Conservation (phyloP, 2,797 vertebrate species). For the Cyprinella venusta region DNA sequence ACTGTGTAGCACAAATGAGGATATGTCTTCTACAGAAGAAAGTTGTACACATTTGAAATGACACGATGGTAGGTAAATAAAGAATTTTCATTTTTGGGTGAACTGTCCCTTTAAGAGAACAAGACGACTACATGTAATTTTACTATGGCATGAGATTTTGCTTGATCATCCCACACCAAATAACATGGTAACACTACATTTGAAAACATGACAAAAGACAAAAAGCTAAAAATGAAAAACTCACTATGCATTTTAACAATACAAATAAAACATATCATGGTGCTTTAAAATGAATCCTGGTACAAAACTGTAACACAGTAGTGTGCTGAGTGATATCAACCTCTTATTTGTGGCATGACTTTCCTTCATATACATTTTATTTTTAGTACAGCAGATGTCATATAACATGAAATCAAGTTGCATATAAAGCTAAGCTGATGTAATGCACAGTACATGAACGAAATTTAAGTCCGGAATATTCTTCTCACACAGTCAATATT, state of each 20-base stretch:
- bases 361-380: not conserved
- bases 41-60: not conserved
- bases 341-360: not conserved
- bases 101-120: not conserved
- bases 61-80: not conserved
- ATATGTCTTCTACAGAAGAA: not conserved
- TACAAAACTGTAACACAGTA: not conserved
- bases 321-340: not conserved
- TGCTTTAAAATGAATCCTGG: not conserved
- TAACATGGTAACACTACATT: not conserved
- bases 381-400: slow-evolving; percentile 19
- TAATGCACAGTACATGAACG: not conserved
- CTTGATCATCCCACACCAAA: not conserved
- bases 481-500: slow-evolving; percentile 20
- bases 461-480: slow-evolving; percentile 7
- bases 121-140: not conserved
- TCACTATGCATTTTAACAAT: not conserved
- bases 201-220: not conserved
- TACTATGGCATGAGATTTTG: not conserved
- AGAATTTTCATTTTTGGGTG: not conserved
- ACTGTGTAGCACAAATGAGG: not conserved
- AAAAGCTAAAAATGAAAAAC: not conserved
- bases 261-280: not conserved
- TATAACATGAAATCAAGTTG: slow-evolving; percentile 15
- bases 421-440: slow-evolving; percentile 14